Conservation (phyloP, 2,113 vertebrate species). For the Notarius lentiginosus region DNA sequence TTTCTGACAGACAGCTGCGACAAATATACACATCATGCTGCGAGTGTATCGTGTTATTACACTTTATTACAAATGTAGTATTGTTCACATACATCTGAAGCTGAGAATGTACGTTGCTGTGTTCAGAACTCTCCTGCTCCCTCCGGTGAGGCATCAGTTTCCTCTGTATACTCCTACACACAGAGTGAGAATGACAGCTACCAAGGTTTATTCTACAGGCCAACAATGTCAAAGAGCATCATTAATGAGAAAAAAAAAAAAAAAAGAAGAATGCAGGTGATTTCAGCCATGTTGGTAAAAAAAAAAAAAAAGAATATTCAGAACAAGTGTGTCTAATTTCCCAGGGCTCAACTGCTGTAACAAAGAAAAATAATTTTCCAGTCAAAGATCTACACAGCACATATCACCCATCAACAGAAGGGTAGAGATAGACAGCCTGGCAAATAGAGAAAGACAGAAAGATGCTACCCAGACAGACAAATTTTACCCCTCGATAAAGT, state of each 20-base stretch:
- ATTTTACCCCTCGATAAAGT: constrained; percentile 69
- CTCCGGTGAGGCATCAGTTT: constrained; percentile 45
- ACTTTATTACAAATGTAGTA: background rate
- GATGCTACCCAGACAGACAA: background rate
- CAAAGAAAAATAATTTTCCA: background rate
- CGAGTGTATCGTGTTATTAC: too few species aligned
- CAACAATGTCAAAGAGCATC: background rate
- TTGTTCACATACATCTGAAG: constrained; percentile 54
- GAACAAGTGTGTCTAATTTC: background rate
- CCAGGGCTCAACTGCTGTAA: background rate
- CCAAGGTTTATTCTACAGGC: background rate
- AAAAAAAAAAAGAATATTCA: background rate
- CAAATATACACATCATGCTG: background rate
- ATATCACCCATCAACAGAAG: background rate
- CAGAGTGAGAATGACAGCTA: background rate
- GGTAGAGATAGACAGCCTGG: background rate
- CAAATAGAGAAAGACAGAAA: background rate
- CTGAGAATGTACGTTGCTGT: constrained; percentile 58
- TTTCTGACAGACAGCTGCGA: background rate
- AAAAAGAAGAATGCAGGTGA: background rate
- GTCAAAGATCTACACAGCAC: background rate
- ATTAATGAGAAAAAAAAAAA: background rate
- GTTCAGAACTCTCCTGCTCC: constrained; percentile 3
- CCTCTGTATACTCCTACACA: constrained; percentile 54
- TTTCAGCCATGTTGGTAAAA: background rate